Percentiles rank a stretch among this genome's conserved stretches.
phyloP scores from a whole-genome alignment of 2,113 vertebrate species.

The Chlorocebus sabaeus region DNA sequence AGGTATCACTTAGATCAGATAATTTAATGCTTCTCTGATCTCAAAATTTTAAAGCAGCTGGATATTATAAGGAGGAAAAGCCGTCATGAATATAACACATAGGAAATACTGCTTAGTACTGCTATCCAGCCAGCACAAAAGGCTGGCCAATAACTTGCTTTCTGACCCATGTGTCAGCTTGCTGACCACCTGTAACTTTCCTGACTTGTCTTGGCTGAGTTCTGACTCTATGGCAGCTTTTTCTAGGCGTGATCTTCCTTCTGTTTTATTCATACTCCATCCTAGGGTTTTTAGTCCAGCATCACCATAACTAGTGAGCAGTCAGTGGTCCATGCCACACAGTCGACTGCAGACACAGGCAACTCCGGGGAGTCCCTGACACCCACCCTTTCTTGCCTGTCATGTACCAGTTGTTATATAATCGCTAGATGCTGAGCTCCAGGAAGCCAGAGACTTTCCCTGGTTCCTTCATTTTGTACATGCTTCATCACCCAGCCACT shows the following conservation, averaged over 20 bases:
- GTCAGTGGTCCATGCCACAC: neutral
- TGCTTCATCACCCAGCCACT: neutral
- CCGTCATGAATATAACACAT: accelerated
- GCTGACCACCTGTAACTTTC: accelerated
- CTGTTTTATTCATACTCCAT: accelerated
- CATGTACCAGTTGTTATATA: accelerated
- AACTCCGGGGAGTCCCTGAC: accelerated
- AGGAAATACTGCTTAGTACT: accelerated
- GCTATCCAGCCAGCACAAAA: too few relatives aligned
- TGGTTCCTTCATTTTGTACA: neutral
- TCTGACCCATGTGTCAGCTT: neutral
- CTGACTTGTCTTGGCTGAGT: accelerated
- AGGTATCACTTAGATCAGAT: neutral
- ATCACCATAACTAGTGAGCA: accelerated
- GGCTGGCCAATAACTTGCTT: neutral
- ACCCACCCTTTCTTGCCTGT: accelerated
- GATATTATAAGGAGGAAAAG: accelerated
- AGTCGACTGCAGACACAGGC: accelerated
- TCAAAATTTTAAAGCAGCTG: neutral
- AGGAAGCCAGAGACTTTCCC: neutral
- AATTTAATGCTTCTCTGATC: neutral
- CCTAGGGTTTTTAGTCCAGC: accelerated
- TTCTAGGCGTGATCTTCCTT: accelerated
- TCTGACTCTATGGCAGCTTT: too few relatives aligned
- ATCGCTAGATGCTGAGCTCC: neutral